phyloP scores from a whole-genome alignment of 2,113 vertebrate species.

The Pao palembangensis region DNA sequence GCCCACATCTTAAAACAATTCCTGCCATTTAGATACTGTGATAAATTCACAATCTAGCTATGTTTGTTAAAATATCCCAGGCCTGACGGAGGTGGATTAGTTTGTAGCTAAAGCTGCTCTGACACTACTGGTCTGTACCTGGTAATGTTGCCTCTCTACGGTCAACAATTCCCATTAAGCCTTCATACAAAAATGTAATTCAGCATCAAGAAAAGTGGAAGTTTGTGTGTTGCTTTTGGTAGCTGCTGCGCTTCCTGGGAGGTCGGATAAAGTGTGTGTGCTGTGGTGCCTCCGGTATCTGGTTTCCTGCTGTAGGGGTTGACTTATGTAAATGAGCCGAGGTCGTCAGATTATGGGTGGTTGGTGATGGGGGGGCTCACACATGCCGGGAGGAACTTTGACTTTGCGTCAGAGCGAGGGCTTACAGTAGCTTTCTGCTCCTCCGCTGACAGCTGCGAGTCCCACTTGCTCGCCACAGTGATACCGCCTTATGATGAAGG shows the following conservation, averaged over 20 bases:
- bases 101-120: too few relatives aligned
- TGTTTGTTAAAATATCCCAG: too few relatives aligned
- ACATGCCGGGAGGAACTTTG: constrained; percentile 1
- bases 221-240: constrained; percentile 2
- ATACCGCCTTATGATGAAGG: constrained; percentile 76
- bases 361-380: not conserved
- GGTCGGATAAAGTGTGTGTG: constrained; percentile 5
- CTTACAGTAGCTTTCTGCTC: constrained; percentile 1
- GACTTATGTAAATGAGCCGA: constrained; percentile 46
- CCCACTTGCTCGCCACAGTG: constrained; percentile 9
- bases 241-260: constrained; percentile 22
- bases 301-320: constrained; percentile 39
- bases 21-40: too few relatives aligned
- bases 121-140: too few relatives aligned
- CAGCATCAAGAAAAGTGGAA: too few relatives aligned
- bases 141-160: not conserved
- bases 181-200: too few relatives aligned
- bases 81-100: too few relatives aligned
- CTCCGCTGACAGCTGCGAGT: constrained; percentile 35
- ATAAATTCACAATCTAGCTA: too few relatives aligned
- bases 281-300: constrained; percentile 5
- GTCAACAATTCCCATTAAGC: not conserved
- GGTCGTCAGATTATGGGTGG: not conserved
- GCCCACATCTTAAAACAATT: too few relatives aligned
- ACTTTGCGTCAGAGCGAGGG: constrained; percentile 7